Percentiles rank a stretch among this genome's conserved stretches.
phyloP scores from a whole-genome alignment of 1,140 invertebrate genomes.

The Cheumatopsyche charites region DNA sequence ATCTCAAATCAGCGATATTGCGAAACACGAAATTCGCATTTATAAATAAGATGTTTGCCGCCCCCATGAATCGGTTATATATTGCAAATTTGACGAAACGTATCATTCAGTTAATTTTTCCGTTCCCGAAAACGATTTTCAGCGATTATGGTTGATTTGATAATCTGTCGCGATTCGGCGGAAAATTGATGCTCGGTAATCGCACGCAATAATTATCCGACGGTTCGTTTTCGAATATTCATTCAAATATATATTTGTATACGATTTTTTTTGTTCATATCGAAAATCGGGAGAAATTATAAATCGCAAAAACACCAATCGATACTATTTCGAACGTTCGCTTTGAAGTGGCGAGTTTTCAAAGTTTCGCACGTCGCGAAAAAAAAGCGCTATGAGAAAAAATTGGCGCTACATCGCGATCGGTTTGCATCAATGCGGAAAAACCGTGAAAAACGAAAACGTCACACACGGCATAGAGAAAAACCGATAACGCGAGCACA shows the following conservation, averaged over 20 bases:
- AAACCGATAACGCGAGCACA: constrained; percentile 2
- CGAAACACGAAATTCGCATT: constrained; percentile 44
- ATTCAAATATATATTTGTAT: background rate
- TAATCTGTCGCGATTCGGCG: too few relatives aligned
- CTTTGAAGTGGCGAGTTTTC: too few relatives aligned
- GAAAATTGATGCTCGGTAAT: background rate
- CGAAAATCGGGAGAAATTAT: too few relatives aligned
- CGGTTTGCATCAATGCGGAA: too few relatives aligned
- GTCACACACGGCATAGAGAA: background rate
- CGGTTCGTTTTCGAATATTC: background rate
- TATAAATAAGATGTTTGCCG: constrained; percentile 46
- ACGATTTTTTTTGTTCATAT: background rate
- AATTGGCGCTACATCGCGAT: too few relatives aligned
- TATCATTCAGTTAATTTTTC: constrained; percentile 13
- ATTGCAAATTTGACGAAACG: constrained; percentile 36
- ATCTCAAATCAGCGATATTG: constrained; percentile 40
- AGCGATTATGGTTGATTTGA: background rate
- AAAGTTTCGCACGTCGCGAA: too few relatives aligned
- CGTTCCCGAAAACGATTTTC: background rate
- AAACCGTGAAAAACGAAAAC: too few relatives aligned
- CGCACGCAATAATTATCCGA: background rate
- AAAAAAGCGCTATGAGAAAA: too few relatives aligned
- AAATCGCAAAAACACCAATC: too few relatives aligned
- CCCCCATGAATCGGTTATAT: background rate
- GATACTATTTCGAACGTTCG: too few relatives aligned